These are phyloP conservation scores for Engraulis encrasicolus DNA, from an alignment of 2,113 vertebrate genomes.

Conservation along the genomic window DNA sequence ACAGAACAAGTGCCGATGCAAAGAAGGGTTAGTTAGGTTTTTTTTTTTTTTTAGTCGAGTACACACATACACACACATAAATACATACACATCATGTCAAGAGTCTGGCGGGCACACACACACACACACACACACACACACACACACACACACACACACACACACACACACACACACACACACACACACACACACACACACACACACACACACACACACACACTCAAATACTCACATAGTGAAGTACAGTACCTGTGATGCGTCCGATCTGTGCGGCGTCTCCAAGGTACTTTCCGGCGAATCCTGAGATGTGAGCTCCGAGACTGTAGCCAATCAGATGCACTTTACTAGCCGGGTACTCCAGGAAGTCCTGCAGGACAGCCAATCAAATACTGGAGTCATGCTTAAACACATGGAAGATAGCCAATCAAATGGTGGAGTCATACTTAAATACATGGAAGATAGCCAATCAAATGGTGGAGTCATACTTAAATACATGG, in stretches of 20 bases:
- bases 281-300: constrained; percentile 85
- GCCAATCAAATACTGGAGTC: neutral
- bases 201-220: neutral
- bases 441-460: too few relatives aligned
- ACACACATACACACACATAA: too few relatives aligned
- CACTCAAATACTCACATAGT: neutral
- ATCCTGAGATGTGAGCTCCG: constrained; percentile 93
- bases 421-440: too few relatives aligned
- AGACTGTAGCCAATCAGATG: constrained; percentile 97
- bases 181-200: neutral
- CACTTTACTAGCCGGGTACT: constrained; percentile 77
- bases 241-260: constrained; percentile 95
- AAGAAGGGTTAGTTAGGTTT: too few relatives aligned
- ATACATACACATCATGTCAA: too few relatives aligned
- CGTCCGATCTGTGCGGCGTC: constrained; percentile 83
- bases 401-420: neutral
- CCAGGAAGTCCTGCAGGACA: constrained; percentile 74
- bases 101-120: too few relatives aligned
- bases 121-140: constrained; percentile 7
- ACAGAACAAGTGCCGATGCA: too few relatives aligned
- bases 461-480: too few relatives aligned
- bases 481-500: too few relatives aligned
- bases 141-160: neutral
- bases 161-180: neutral
- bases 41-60: too few relatives aligned